Percentiles rank a stretch among this genome's conserved stretches.
phyloP scores from a whole-genome alignment of 2,797 vertebrate species.

The Hemitrygon akajei region DNA sequence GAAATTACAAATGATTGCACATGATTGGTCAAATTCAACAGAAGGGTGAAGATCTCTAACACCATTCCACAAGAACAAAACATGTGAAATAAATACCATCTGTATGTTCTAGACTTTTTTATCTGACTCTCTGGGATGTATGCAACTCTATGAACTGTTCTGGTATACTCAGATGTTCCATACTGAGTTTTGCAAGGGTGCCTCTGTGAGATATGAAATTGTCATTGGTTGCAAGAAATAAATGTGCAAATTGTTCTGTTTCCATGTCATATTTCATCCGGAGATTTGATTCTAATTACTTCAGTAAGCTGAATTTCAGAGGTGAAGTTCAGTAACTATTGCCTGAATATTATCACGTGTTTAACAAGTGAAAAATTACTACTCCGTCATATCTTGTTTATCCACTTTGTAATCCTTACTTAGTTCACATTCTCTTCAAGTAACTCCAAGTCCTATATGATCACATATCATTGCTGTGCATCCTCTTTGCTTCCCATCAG shows the following conservation, averaged over 20 bases:
- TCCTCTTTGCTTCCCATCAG: neutral
- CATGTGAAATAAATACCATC: neutral
- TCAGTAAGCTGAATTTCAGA: too few species aligned
- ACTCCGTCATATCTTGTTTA: neutral
- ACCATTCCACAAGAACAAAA: neutral
- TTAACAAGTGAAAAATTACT: too few species aligned
- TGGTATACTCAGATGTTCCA: neutral
- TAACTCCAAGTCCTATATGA: neutral
- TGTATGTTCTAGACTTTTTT: neutral
- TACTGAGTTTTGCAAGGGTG: neutral
- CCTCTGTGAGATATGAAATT: neutral
- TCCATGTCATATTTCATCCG: too few species aligned
- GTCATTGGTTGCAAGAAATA: too few species aligned
- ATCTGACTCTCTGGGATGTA: neutral
- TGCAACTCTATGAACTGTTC: neutral
- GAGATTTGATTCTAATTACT: too few species aligned
- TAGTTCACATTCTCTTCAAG: neutral
- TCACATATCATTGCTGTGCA: neutral
- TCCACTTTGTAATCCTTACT: neutral
- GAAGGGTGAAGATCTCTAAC: neutral
- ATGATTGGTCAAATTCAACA: neutral
- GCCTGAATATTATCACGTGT: too few species aligned
- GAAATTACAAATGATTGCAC: neutral
- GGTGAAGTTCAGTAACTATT: too few species aligned
- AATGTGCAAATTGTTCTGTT: too few species aligned